Percentiles rank a stretch among this genome's conserved stretches.
These are phyloP conservation scores for Neodiprion fabricii DNA, from an alignment of 1,140 invertebrate genomes.

Conservation along the genomic window DNA sequence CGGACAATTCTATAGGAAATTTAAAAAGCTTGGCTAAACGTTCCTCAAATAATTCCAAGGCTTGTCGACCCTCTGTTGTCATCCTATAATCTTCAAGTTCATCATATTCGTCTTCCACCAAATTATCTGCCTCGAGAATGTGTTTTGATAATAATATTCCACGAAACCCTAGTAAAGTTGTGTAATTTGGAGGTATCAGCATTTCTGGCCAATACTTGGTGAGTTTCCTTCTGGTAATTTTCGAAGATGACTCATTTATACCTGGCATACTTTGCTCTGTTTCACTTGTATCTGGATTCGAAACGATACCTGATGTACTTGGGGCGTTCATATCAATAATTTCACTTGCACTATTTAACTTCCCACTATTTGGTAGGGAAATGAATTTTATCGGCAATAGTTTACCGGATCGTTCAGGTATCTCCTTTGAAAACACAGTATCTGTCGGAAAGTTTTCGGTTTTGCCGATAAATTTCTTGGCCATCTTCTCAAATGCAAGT, in stretches of 20 bases:
- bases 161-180: slow-evolving; percentile 40
- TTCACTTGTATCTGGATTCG: background rate
- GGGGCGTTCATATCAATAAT: background rate
- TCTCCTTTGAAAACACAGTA: slow-evolving; percentile 1
- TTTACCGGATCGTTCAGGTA: slow-evolving; percentile 10
- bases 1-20: slow-evolving; percentile 38
- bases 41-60: slow-evolving; percentile 40
- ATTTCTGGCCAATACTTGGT: background rate
- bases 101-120: slow-evolving; percentile 9
- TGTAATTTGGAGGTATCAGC: slow-evolving; percentile 35
- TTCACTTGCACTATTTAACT: slow-evolving; percentile 10
- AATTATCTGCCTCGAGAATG: background rate
- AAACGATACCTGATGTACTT: background rate
- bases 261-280: background rate
- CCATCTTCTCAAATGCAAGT: slow-evolving; percentile 37
- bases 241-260: no score
- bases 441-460: background rate
- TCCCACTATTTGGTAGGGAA: background rate
- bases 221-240: background rate
- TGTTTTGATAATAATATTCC: slow-evolving; percentile 26
- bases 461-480: background rate
- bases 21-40: slow-evolving; percentile 51
- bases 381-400: background rate
- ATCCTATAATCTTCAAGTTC: slow-evolving; percentile 20
- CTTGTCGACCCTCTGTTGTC: slow-evolving; percentile 28